Base-by-base conservation (phyloP, 2,113 vertebrate genomes). In the Gobius niger region DNA sequence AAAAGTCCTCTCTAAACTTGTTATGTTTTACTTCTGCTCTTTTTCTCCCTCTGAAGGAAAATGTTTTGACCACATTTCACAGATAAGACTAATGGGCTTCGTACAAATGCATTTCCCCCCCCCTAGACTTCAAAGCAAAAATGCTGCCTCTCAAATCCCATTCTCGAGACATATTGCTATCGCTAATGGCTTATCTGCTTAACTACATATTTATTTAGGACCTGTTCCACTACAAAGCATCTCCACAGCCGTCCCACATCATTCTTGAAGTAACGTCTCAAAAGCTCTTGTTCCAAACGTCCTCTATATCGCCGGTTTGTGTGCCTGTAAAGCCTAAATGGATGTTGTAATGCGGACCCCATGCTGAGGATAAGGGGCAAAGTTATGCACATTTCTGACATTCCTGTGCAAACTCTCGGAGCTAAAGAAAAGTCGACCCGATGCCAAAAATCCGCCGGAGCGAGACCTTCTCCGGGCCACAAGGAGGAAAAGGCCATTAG, bases 401-500 rank as follows among this genome's bases (percentile, higher is more conserved):
- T 89, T 87, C 87, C 85, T 81, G 52, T 18, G 68, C 81, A 75
- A 40, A 57, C 19, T 70, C 73, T 64, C 34, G 77, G 81, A 60
- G 76, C 84, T 83, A 87, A 88, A 68, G 7, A 54, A 80, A 72
- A 67, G 40, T 52, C 83, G 75, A 69, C 54, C 73, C 57, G 56
- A 75, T 77, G 79, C 56, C 13, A 62, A 62, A 11, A 59, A 76
- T 69, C 63, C 71, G 75, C 63, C 47, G 63, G 78, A 84, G 44
- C 67, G 65, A 68, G 70, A 81, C 71, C 65, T 53, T 50, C 65
- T 66, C 62, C 70, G 72, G 79, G 75, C 57, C 41, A 34, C 47
- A 6, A 53, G 7, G 62, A 64, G 75, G 90, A 88, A 91, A 90
- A 80, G 67, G 49, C 73, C 80, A 85, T 90, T 90, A 89, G 89